Base-by-base conservation (phyloP, 2,888 invertebrate species). In the Lypha dubia region DNA sequence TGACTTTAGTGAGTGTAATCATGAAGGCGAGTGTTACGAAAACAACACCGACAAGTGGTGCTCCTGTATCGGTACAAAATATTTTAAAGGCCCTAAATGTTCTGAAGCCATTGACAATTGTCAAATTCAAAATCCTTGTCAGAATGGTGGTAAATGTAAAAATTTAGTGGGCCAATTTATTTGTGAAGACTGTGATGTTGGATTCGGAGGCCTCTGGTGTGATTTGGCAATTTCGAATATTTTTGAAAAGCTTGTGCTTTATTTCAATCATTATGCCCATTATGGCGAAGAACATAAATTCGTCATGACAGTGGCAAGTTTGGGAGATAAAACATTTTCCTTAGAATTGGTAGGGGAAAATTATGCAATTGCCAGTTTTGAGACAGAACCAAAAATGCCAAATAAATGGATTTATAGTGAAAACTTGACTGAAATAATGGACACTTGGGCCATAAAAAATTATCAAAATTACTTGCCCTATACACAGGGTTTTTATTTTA, bases 231-330 rank as follows among this genome's bases (percentile, higher is more conserved):
- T 68, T n/a, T 2, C 15, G 0, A 51, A 83, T 22, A 11, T 76
- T 0, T 86, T 87, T 38, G 81, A 73, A 41, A 86, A 86, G 5
- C 20, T 87, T n/a, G 63, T 87, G 13, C 5, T 88, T 2, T 88
- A 87, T 28, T 87, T 86, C 71, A 88, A 89, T 86, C 88, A 84
- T 38, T 75, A 87, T 8, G 88, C 83, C 6, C 74, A 65, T 1
- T 74, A 86, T 75, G 87, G 86, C 0, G 35, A 65, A 15, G 35
- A 73, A 1, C 86, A 87, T 3, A 68, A 65, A 3, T 79, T 88
- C 8, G 15, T 89, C 0, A 53, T 87, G 7, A 81, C 80, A 1
- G 7, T 85, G 0, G 76, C 87, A 24, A 44, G 56, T 2, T 56
- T 87, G 44, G 88, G 88, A 7, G 35, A 41, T 1, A 63, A 24